Conservation (phyloP, 2,888 invertebrate genomes). For the Cataglyphis albicans region DNA sequence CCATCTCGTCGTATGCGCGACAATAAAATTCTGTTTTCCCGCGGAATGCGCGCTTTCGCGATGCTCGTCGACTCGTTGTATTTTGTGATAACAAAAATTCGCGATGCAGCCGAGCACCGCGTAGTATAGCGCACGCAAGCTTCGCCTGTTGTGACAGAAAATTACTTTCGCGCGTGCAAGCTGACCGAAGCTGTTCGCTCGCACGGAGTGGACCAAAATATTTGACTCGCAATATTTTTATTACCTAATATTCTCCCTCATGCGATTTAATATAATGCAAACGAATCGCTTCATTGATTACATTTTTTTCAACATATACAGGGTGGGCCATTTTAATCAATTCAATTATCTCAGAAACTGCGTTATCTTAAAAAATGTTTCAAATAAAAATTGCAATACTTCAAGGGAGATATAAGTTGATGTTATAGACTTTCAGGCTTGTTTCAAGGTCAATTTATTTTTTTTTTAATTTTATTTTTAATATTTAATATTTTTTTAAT, state of each 20-base stretch:
- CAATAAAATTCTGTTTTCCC: constrained; percentile 44
- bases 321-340: no score
- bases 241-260: constrained; percentile 1
- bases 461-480: no score
- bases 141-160: constrained; percentile 51
- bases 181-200: constrained; percentile 30
- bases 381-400: no score
- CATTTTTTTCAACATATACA: neutral
- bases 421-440: no score
- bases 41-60: constrained; percentile 38
- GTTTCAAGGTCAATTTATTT: no score
- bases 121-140: constrained; percentile 27
- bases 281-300: neutral
- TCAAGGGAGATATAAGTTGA: no score
- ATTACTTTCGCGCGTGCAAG: constrained; percentile 45
- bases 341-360: no score
- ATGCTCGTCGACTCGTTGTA: constrained; percentile 19
- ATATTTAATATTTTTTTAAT: no score
- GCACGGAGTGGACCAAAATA: constrained; percentile 17
- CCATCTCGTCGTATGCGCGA: constrained; percentile 14
- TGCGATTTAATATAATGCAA: constrained; percentile 18
- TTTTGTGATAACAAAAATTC: constrained; percentile 57
- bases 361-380: no score
- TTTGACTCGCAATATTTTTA: constrained; percentile 37
- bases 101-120: constrained; percentile 23